phyloP scores from a whole-genome alignment of 2,888 invertebrate species.

The Abscondita cerata region DNA sequence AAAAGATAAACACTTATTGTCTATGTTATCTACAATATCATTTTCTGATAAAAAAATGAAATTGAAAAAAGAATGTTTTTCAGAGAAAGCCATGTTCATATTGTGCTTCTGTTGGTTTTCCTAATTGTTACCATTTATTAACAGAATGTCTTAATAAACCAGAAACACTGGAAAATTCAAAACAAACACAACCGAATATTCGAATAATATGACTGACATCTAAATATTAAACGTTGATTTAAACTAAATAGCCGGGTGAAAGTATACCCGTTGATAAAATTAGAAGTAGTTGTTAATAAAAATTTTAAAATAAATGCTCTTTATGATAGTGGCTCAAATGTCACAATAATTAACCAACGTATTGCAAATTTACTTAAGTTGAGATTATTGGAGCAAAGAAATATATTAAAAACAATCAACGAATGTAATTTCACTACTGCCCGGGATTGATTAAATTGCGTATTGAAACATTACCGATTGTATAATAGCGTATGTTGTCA shows the following conservation, averaged over 20 bases:
- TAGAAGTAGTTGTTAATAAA: neutral
- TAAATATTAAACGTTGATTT: neutral
- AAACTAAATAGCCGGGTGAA: neutral
- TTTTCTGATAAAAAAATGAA: too few relatives aligned
- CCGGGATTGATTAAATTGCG: neutral
- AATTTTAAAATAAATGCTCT: conserved; percentile 2
- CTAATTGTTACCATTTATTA: neutral
- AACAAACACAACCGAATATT: neutral
- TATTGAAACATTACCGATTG: neutral
- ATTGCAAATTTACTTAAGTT: neutral
- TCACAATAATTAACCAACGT: neutral
- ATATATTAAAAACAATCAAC: neutral
- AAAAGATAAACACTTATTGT: too few relatives aligned
- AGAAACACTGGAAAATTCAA: neutral
- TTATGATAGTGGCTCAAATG: neutral
- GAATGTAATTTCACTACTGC: neutral
- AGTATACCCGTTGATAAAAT: neutral
- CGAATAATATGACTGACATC: neutral
- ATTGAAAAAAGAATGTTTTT: too few relatives aligned
- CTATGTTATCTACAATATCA: too few relatives aligned
- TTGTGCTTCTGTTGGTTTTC: neutral
- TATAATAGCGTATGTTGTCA: neutral
- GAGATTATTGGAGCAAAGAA: neutral
- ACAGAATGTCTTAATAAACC: neutral
- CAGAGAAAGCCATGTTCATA: neutral